Evolutionary conservation across 2,113 vertebrate genomes (phyloP), one percentile per base, ranked within the genome.

Genomic region (Nipponia nippon): DNA sequence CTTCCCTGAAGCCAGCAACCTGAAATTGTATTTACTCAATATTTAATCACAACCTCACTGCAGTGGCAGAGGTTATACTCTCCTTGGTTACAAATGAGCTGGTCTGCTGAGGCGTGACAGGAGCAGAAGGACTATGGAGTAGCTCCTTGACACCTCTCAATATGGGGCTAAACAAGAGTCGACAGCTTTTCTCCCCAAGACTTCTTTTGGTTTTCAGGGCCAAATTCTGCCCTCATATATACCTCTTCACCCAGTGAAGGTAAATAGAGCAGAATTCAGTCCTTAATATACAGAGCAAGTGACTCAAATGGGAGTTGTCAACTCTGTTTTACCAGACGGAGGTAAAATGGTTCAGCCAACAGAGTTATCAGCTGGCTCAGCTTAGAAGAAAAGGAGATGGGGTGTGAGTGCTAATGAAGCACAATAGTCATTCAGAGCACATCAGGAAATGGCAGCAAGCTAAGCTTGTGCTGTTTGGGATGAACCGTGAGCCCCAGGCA

Each of bases 11-110:
- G 73, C 16, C 40, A 89, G 36, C n/a, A 90, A 77, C 44, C 73
- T 77, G 78, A 72, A 95, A 81, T 30, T 50, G 40, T 75, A 40
- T 93, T 95, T 96, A 90, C 63, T 96, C 59, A 85, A 78, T 92
- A 85, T 81, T 92, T 94, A 93, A 90, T 89, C 81, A 91, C 56
- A 79, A 3, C 15, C 34, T 94, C 70, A 65, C 67, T 95, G 72
- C 17, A 20, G 44, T 73, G 38, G 38, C 42, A 73, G 46, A 27
- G 42, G 21, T 92, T 89, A 71, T 73, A 65, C 34, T 69, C 71
- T 72, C 30, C 36, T 59, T 71, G 88, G 27, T 17, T 94, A 50
- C 25, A 81, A 94, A 97, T 82, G 47, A 90, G 36, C 29, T 72
- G 38, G 20, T 91, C 63, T 83, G 16, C 55, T 56, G 53, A 83